These are phyloP conservation scores for Epsilonema sp. DNA, from an alignment of 2,888 invertebrate species.

Conservation along the genomic window DNA sequence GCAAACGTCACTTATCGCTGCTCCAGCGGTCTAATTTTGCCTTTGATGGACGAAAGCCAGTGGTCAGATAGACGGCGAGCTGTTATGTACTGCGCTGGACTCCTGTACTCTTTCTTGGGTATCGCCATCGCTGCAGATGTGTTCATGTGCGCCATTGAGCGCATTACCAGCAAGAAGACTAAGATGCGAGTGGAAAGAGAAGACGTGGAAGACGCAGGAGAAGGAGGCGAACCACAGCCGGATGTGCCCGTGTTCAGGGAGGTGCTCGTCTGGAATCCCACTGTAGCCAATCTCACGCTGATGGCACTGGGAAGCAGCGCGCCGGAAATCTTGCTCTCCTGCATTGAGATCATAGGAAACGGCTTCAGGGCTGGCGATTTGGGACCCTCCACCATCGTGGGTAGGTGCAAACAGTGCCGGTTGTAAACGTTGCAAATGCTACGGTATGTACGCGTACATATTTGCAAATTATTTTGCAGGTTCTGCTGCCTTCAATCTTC, in stretches of 20 bases:
- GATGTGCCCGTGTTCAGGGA: slow-evolving; percentile 30
- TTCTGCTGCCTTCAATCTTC: slow-evolving; percentile 41
- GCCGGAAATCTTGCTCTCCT: slow-evolving; percentile 39
- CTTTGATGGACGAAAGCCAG: not conserved
- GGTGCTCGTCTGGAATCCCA: slow-evolving; percentile 38
- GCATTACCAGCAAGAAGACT: slow-evolving; percentile 38
- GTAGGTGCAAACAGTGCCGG: slow-evolving; percentile 34
- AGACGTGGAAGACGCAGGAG: slow-evolving; percentile 1
- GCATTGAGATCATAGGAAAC: slow-evolving; percentile 42
- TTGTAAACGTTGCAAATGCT: no score
- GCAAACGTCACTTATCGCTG: not conserved
- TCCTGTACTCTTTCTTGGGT: slow-evolving; percentile 40
- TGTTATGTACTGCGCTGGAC: slow-evolving; percentile 34
- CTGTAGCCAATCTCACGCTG: slow-evolving; percentile 40
- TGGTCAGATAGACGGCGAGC: slow-evolving; percentile 13
- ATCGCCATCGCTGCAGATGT: slow-evolving; percentile 41
- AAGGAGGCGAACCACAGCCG: not conserved
- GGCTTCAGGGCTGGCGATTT: slow-evolving; percentile 33
- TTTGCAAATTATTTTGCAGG: no score
- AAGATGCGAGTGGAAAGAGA: slow-evolving; percentile 30
- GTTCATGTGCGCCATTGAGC: slow-evolving; percentile 41
- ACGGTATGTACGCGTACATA: no score
- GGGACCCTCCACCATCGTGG: slow-evolving; percentile 41
- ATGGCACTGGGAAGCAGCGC: slow-evolving; percentile 41
- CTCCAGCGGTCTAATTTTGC: not conserved